Conservation (phyloP, 1,140 invertebrate genomes). For the Lutraria rhynchaena region DNA sequence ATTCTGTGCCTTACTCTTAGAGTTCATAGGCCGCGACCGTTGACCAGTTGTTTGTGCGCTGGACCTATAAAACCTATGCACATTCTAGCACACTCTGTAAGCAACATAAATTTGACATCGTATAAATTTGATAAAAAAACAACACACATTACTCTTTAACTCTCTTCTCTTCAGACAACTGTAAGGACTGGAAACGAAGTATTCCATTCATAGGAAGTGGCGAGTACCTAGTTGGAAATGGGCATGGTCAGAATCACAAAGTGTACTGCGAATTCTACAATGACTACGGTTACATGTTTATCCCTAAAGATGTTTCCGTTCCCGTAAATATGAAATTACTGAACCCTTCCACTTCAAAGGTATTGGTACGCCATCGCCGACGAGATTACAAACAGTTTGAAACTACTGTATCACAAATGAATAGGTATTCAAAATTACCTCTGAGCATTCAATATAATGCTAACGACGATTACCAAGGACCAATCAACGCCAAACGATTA, state of each 20-base stretch:
- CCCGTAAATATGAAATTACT: background rate
- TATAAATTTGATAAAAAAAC: no score
- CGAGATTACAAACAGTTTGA: background rate
- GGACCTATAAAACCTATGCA: no score
- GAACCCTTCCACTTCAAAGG: background rate
- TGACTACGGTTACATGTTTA: slow-evolving; percentile 13
- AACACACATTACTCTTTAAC: background rate
- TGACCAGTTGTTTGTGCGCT: no score
- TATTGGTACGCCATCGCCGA: background rate
- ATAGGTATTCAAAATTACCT: background rate
- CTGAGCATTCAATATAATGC: slow-evolving; percentile 4
- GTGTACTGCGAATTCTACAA: slow-evolving; percentile 24
- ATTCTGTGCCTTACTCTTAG: no score
- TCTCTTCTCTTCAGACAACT: background rate
- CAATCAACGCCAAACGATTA: background rate
- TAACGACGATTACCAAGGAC: background rate
- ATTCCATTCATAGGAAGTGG: background rate
- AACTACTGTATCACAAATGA: background rate
- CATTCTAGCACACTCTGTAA: no score
- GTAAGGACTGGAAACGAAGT: background rate
- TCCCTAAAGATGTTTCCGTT: background rate
- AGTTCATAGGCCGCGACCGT: no score
- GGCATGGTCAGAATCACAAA: background rate
- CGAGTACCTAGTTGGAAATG: background rate
- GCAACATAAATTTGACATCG: no score